Evolutionary conservation across 2,888 invertebrate species (phyloP).

Genomic region (Macaria liturata): DNA sequence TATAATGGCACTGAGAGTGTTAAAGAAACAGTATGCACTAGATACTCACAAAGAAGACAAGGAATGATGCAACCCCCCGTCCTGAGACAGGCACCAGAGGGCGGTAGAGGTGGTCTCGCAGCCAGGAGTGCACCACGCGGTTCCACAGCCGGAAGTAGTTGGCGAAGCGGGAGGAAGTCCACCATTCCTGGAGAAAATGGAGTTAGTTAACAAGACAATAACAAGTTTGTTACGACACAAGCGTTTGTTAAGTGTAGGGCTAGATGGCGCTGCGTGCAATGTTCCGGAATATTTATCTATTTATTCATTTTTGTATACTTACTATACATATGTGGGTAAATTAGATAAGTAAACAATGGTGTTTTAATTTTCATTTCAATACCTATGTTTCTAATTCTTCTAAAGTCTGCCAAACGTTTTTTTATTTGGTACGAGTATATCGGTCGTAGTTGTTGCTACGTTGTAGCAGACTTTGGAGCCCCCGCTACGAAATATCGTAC

Average conservation of each 20-base stretch:
- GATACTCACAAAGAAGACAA: slow-evolving; percentile 68
- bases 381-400: too few relatives aligned
- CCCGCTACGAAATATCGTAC: slow-evolving; percentile 1
- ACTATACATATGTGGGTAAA: too few relatives aligned
- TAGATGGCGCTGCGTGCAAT: too few relatives aligned
- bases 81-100: slow-evolving; percentile 81
- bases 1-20: too few relatives aligned
- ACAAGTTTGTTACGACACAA: neutral
- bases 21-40: neutral
- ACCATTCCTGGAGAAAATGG: slow-evolving; percentile 89
- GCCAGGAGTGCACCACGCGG: slow-evolving; percentile 96
- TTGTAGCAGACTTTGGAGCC: slow-evolving; percentile 2
- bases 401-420: too few relatives aligned
- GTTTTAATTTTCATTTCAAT: too few relatives aligned
- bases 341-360: too few relatives aligned
- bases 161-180: slow-evolving; percentile 93
- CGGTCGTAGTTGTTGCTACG: neutral
- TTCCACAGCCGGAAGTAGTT: slow-evolving; percentile 97
- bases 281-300: too few relatives aligned
- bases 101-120: slow-evolving; percentile 94
- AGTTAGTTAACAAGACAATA: neutral
- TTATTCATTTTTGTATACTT: too few relatives aligned
- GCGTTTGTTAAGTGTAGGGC: too few relatives aligned
- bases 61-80: slow-evolving; percentile 52
- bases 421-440: too few relatives aligned